Evolutionary conservation across 2,888 invertebrate species (phyloP), one percentile per base, ranked within the genome.

Genomic region (Sinohyriopsis cumingii): DNA sequence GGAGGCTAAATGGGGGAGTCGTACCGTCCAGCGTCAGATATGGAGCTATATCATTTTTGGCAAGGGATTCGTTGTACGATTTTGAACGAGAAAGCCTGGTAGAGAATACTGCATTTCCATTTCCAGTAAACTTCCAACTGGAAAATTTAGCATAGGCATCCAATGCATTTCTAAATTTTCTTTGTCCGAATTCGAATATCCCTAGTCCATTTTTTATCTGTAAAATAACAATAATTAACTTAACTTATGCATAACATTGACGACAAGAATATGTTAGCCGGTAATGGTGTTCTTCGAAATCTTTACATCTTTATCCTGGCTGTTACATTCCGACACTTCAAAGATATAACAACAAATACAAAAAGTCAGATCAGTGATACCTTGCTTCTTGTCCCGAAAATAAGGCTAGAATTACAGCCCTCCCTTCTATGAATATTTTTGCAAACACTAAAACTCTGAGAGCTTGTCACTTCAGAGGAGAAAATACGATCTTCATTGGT

Each of bases 191-290:
- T 65, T 85, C 85, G 68, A 84, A 86, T 25, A 79, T 62, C 0
- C 86, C 87, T 0, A 81, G 73, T 9, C 87, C 87, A 71, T 87
- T 87, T 59, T 85, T 72, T 1, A 87, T 79, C 87, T 87, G 76
- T 19, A 82, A 97, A 93, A 96, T 96, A 93, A 97, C 25, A 19
- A 65, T 18, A 55, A 53, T 54, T 1, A 60, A 59, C 20, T 64
- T 25, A 55, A 24, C n/a, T 3, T 55, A 12, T 25, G 33, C 25
- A 33, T 9, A 9, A 33, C 9, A 9, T 33, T 33, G 2, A 7
- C 9, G 9, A 33, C 9, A 33, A 33, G 9, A 33, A 33, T 33
- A 33, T 9, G 33, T 33, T 33, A 9, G 33, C 1, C 0, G 1
- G 7, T 9, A 33, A 9, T 9, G 33, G 28, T 28, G 33, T 24